These are phyloP conservation scores for Glaucomys volans DNA, from an alignment of 2,113 vertebrate genomes.

Conservation along the genomic window DNA sequence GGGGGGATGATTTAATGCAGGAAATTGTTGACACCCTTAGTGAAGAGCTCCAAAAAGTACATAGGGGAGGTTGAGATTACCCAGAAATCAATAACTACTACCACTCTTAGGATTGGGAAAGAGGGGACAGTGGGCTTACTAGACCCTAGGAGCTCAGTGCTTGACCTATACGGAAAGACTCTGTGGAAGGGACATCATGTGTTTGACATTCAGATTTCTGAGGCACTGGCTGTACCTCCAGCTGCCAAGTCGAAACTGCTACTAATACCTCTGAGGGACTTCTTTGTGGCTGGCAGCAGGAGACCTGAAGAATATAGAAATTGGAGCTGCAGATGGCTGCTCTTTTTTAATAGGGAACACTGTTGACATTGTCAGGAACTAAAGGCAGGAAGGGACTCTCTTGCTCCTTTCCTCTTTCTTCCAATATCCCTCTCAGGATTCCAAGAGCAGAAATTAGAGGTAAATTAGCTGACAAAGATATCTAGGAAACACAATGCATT, in stretches of 20 bases:
- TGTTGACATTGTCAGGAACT: neutral
- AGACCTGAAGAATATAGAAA: neutral
- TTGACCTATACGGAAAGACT: neutral
- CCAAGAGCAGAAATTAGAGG: neutral
- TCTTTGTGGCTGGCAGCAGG: neutral
- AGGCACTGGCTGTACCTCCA: neutral
- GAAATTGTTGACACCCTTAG: neutral
- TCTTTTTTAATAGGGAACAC: neutral
- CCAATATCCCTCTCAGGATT: neutral
- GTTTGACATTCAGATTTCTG: neutral
- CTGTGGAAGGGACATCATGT: neutral
- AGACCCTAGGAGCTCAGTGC: neutral
- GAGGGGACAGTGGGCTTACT: neutral
- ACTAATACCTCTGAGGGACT: neutral
- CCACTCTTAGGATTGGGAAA: neutral
- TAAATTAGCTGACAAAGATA: neutral
- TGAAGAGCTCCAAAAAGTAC: neutral
- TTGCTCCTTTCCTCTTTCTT: neutral
- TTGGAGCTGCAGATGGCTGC: neutral
- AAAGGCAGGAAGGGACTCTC: neutral
- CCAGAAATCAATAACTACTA: neutral
- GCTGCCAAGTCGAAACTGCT: neutral
- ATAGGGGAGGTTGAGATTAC: neutral
- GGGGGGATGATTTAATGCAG: neutral
- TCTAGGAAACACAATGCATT: neutral